Evolutionary conservation across 2,113 vertebrate species (phyloP), one percentile per base, ranked within the genome.

Genomic region (Hiodon alosoides): DNA sequence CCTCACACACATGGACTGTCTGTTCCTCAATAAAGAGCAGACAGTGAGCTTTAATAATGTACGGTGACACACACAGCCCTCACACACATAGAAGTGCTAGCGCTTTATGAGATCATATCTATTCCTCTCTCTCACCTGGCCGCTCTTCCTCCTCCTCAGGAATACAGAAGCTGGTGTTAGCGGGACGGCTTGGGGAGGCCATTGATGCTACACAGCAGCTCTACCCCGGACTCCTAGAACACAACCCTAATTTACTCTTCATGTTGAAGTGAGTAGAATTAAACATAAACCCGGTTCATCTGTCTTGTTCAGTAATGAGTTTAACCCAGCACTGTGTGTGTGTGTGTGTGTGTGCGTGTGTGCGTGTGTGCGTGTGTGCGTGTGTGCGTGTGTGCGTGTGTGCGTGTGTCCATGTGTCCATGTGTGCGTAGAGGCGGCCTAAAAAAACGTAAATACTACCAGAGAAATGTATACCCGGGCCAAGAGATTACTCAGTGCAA

Each of bases 101-200:
- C n/a, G 16, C 10, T 31, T 54, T 8, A 69, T 54, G 69, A 16
- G 13, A 47, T 13, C 1, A 0, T 71, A 2, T 7, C 55, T 57
- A 7, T 57, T 78, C 60, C 46, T 14, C 13, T 47, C n/a, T 6
- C 55, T n/a, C 17, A 60, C n/a, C 4, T 46, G 13, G 58, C 58
- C 60, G 58, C 53, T 89, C 71, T 54, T 86, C 69, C 85, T 81
- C 47, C 52, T 85, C 2, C 91, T 73, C 78, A 95, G 95, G 95
- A 93, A 97, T 99, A 94, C 97, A 99, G 90, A 99, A 98, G 90
- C 89, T 99, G 89, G 96, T 98, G 82, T 90, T 99, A 88, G 93
- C 95, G 79, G 97, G 97, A 81, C 92, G 97, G 82, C 94, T 99
- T 75, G 97, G 96, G 5, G 97, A 99, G 83, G 97, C 97, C 82